These are phyloP conservation scores for Trypoxylon attenuatum DNA, from an alignment of 2,888 invertebrate species.

Conservation along the genomic window DNA sequence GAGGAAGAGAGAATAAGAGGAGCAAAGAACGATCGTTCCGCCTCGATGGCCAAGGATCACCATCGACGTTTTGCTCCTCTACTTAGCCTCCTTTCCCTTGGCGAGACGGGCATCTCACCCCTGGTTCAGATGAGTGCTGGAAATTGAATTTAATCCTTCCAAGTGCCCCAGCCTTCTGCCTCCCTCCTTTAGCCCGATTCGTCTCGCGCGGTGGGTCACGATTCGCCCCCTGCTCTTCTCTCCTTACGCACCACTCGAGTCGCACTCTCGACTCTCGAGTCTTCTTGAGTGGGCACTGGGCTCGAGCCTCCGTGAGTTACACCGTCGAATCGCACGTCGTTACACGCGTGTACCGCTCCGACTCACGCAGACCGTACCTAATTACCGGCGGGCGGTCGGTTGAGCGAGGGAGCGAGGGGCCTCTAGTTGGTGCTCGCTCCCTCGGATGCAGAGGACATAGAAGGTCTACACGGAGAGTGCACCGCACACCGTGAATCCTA, in stretches of 20 bases:
- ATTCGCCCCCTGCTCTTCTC: slow-evolving; percentile 3
- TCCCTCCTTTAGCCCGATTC: slow-evolving; percentile 39
- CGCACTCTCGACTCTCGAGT: slow-evolving; percentile 1
- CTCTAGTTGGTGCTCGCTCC: no score
- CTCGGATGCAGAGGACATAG: no score
- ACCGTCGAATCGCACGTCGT: slow-evolving; percentile 52
- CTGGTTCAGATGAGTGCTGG: slow-evolving; percentile 23
- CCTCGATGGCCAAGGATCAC: slow-evolving; percentile 15
- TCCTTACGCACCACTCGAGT: neutral
- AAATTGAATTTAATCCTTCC: slow-evolving; percentile 61
- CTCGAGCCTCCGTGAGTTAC: slow-evolving; percentile 45
- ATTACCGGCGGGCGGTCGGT: slow-evolving; percentile 62
- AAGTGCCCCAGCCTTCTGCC: slow-evolving; percentile 37
- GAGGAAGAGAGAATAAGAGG: neutral
- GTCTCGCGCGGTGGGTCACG: slow-evolving; percentile 58
- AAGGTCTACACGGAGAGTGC: slow-evolving; percentile 15
- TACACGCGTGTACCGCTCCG: slow-evolving; percentile 50
- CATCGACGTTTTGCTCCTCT: slow-evolving; percentile 19
- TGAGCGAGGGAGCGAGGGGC: no score
- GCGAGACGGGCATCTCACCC: neutral
- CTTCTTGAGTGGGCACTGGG: slow-evolving; percentile 8
- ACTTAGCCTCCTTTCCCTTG: neutral
- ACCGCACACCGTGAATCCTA: slow-evolving; percentile 46
- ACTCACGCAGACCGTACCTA: slow-evolving; percentile 56
- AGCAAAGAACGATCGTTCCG: slow-evolving; percentile 8